Evolutionary conservation across 1,140 invertebrate genomes (phyloP).

Genomic region (Himalopsyche phryganea): DNA sequence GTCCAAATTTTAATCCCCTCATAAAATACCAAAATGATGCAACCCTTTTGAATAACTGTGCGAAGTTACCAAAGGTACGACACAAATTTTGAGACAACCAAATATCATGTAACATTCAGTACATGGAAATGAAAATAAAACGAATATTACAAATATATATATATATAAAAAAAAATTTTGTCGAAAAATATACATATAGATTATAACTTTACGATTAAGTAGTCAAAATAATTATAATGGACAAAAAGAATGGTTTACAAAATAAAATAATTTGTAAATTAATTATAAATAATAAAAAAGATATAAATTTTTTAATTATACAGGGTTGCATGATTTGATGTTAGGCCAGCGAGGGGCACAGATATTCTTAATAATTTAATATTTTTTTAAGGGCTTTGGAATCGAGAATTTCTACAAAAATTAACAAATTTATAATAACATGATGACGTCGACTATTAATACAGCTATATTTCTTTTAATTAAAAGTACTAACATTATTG

Average conservation of each 20-base stretch:
- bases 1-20: not conserved
- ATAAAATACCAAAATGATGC: not conserved
- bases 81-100: slow-evolving; percentile 2
- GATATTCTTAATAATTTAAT: slow-evolving; percentile 14
- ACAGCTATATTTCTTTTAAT: slow-evolving; percentile 30
- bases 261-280: slow-evolving; percentile 10
- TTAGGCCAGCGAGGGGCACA: slow-evolving; percentile 8
- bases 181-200: slow-evolving; percentile 9
- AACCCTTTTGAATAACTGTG: not conserved
- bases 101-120: slow-evolving; percentile 15
- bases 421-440: slow-evolving; percentile 21
- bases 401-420: slow-evolving; percentile 28
- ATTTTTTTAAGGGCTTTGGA: slow-evolving; percentile 25
- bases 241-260: slow-evolving; percentile 13
- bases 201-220: not conserved
- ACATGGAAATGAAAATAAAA: slow-evolving; percentile 13
- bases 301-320: slow-evolving; percentile 10
- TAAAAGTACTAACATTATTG: slow-evolving; percentile 30
- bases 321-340: slow-evolving; percentile 10
- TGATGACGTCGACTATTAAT: slow-evolving; percentile 31
- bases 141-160: slow-evolving; percentile 8
- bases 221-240: slow-evolving; percentile 7
- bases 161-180: slow-evolving; percentile 6
- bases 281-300: slow-evolving; percentile 8
- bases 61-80: not conserved